A percentile compares a stretch with the other conserved stretches of the same genome.
These are phyloP conservation scores for Ophion obscuratus DNA, from an alignment of 2,888 invertebrate species.

Conservation along the genomic window DNA sequence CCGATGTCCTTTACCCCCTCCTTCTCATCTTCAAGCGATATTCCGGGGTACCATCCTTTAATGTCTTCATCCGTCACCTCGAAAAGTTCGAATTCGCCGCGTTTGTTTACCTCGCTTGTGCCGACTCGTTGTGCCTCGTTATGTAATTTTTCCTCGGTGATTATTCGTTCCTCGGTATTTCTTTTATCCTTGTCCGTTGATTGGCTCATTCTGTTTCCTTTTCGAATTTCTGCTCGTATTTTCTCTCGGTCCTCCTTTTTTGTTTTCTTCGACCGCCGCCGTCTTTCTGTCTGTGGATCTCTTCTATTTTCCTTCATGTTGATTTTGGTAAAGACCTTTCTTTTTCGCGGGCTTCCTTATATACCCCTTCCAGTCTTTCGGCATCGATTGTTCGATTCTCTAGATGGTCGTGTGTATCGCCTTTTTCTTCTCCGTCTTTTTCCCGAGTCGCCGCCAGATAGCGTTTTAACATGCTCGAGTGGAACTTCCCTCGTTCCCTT, in stretches of 20 bases:
- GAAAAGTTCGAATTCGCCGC: neutral
- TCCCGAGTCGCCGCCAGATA: neutral
- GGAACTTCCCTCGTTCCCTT: constrained; percentile 32
- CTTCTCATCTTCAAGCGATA: neutral
- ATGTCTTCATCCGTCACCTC: neutral
- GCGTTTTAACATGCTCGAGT: neutral
- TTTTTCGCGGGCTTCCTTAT: too few species aligned
- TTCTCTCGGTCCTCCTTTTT: accelerated
- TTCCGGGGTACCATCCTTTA: neutral
- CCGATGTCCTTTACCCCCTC: neutral
- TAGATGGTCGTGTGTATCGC: neutral
- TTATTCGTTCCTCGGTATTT: neutral
- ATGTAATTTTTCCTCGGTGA: neutral
- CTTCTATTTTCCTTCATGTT: too few species aligned
- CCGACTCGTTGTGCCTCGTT: neutral
- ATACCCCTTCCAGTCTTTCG: neutral
- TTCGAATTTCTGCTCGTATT: neutral
- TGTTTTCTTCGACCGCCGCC: too few species aligned
- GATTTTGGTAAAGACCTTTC: too few species aligned
- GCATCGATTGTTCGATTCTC: neutral
- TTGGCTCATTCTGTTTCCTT: neutral
- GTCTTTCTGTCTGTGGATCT: too few species aligned
- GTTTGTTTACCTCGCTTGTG: neutral
- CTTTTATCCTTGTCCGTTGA: neutral
- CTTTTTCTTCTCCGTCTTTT: neutral